phyloP scores from a whole-genome alignment of 2,888 invertebrate species.

The Coelinius sp. region DNA sequence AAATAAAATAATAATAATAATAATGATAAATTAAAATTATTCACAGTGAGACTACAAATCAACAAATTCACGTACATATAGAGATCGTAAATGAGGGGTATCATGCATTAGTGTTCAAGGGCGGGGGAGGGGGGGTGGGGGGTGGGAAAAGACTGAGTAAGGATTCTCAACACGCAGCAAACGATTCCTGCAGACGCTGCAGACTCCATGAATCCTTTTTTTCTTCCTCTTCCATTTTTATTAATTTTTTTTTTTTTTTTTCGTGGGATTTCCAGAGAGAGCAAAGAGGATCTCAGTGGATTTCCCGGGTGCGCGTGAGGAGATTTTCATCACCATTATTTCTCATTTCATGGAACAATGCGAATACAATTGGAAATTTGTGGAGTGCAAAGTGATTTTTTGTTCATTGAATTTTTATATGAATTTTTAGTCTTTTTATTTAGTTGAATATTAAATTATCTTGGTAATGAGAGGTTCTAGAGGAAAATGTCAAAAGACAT shows the following conservation, averaged over 20 bases:
- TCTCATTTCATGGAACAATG: not conserved
- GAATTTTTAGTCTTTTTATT: too few species aligned
- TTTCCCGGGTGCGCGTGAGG: slow-evolving; percentile 17
- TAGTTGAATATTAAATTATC: too few species aligned
- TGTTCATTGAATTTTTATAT: not conserved
- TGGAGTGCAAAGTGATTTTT: slow-evolving; percentile 19
- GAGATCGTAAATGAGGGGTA: slow-evolving; percentile 53
- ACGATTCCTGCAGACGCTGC: slow-evolving; percentile 52
- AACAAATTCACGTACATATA: slow-evolving; percentile 61
- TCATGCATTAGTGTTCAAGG: slow-evolving; percentile 57
- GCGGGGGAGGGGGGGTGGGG: slow-evolving; percentile 31
- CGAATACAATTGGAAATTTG: slow-evolving; percentile 4
- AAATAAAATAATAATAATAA: too few species aligned
- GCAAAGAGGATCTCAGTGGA: slow-evolving; percentile 16
- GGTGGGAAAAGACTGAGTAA: slow-evolving; percentile 5
- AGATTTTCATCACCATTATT: slow-evolving; percentile 9
- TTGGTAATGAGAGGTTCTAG: too few species aligned
- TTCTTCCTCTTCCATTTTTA: not conserved
- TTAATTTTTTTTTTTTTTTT: slow-evolving; percentile 4
- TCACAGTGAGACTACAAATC: slow-evolving; percentile 62
- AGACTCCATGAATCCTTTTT: slow-evolving; percentile 48
- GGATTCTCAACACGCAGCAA: slow-evolving; percentile 44
- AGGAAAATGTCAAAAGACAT: too few species aligned
- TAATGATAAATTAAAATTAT: slow-evolving; percentile 45
- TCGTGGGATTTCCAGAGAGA: not conserved